Percentiles rank a stretch among this genome's conserved stretches.
Conservation (phyloP, 30 jellyfish, hydroid and myxozoan genomes). For the Aurelia sp. region DNA sequence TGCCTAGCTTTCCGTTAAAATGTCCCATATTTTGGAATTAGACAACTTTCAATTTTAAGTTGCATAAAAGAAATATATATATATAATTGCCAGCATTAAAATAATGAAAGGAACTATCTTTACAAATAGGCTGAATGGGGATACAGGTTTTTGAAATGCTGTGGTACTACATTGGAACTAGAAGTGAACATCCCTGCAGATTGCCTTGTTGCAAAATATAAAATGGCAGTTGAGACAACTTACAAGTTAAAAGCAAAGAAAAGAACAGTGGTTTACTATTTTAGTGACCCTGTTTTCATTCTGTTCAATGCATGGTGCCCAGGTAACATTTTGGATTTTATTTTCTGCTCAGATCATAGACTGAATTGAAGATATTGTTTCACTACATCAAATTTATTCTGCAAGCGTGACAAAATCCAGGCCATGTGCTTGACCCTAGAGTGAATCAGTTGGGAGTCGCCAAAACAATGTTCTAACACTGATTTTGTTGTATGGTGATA, state of each 20-base stretch:
- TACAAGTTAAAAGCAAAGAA: constrained; percentile 47
- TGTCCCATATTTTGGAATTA: too few relatives aligned
- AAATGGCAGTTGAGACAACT: constrained; percentile 44
- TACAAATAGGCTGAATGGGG: constrained; percentile 58
- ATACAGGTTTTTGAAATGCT: constrained; percentile 26
- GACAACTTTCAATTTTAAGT: too few relatives aligned
- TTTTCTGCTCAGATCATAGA: background rate
- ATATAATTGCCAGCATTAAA: too few relatives aligned
- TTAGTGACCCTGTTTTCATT: constrained; percentile 45
- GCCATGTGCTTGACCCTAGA: too few relatives aligned
- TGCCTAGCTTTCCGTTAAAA: too few relatives aligned
- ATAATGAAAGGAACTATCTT: too few relatives aligned
- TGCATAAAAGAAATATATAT: too few relatives aligned
- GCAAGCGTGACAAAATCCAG: too few relatives aligned
- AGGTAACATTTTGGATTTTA: constrained; percentile 18
- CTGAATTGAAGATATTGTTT: background rate
- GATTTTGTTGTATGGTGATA: too few relatives aligned
- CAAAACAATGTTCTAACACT: too few relatives aligned
- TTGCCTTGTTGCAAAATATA: constrained; percentile 58
- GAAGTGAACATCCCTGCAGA: constrained; percentile 61
- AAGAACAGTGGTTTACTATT: constrained; percentile 18
- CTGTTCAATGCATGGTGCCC: constrained; percentile 80
- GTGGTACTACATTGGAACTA: constrained; percentile 50
- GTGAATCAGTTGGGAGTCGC: too few relatives aligned
- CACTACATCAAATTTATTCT: background rate